Base-by-base conservation (phyloP, 2,113 vertebrate species). In the Psephotus haematonotus region DNA sequence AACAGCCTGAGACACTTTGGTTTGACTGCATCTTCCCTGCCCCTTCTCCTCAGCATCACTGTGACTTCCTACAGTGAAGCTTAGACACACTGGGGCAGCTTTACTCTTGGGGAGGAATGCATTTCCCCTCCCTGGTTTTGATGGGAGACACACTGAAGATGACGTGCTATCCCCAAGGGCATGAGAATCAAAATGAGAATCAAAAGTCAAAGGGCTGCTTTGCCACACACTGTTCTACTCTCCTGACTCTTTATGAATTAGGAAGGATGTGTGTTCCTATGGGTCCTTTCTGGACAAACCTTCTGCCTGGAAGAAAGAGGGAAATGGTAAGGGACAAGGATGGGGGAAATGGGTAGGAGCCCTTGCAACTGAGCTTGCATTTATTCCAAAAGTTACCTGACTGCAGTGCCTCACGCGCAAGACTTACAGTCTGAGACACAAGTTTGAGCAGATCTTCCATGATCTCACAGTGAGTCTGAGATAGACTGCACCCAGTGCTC, bases 401-500 rank as follows among this genome's bases (percentile, higher is more conserved):
- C 50, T 31, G 16, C 0, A 0, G 17, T 52, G 49, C 39, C 82
- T 44, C 82, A 81, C 46, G 55, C 15, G 41, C 50, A 37, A 55
- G 20, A 28, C 65, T 52, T 41, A 37, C 8, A 88, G 62, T 8
- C 43, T 37, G 47, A 84, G 70, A 31, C 41, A 41, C n/a, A n/a
- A 81, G 35, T 78, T 43, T 9, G 7, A 79, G 90, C 69, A 88
- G 35, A 59, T 68, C 69, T 71, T 68, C 50, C 72, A 57, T 41
- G 76, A 82, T 47, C 64, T 84, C 72, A 81, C 0, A 0, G 60
- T 27, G 44, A 86, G 69, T 47, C 35, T 52, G 37, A 71, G 47
- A 50, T 0, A 68, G 43, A 71, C 10, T 5, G 6, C 35, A 24
- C 35, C 53, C 89, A 75, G 46, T 1, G 0, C 68, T 62, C 55